phyloP scores from a whole-genome alignment of 2,113 vertebrate species.

The Catagonus wagneri region DNA sequence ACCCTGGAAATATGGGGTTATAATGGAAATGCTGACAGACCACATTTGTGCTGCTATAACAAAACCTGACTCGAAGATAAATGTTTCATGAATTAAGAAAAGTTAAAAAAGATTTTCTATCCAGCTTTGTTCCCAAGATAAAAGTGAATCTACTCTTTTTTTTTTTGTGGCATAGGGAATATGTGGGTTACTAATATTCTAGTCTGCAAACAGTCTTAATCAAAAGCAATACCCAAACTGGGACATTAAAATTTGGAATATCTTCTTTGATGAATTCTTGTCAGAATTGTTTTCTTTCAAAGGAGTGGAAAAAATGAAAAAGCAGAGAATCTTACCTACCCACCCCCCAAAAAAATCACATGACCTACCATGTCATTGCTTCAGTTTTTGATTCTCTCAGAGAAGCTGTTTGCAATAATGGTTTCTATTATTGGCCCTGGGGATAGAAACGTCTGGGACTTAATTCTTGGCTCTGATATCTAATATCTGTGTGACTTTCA shows the following conservation, averaged over 20 bases:
- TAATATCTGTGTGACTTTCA: not conserved
- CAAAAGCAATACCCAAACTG: slow-evolving; percentile 81
- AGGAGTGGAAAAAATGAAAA: slow-evolving; percentile 26
- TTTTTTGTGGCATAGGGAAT: slow-evolving; percentile 78
- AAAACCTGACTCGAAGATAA: slow-evolving; percentile 87
- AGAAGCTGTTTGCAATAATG: not conserved
- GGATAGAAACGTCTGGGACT: not conserved
- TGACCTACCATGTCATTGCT: not conserved
- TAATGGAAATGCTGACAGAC: slow-evolving; percentile 85
- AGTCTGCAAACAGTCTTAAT: slow-evolving; percentile 81
- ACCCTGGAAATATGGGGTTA: slow-evolving; percentile 75
- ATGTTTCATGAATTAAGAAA: slow-evolving; percentile 90
- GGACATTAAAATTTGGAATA: slow-evolving; percentile 70
- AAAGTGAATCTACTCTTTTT: slow-evolving; percentile 88
- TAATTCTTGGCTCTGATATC: not conserved
- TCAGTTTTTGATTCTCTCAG: not conserved
- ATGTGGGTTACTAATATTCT: slow-evolving; percentile 84
- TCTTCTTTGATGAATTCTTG: slow-evolving; percentile 73
- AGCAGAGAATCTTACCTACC: not conserved
- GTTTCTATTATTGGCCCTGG: not conserved
- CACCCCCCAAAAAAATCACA: not conserved
- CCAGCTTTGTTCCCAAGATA: slow-evolving; percentile 88
- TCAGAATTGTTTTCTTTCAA: slow-evolving; percentile 76
- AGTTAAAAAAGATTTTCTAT: slow-evolving; percentile 83
- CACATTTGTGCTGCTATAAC: slow-evolving; percentile 84